Evolutionary conservation across 2,888 invertebrate species (phyloP), one percentile per base, ranked within the genome.

Genomic region (Beris morrisii): DNA sequence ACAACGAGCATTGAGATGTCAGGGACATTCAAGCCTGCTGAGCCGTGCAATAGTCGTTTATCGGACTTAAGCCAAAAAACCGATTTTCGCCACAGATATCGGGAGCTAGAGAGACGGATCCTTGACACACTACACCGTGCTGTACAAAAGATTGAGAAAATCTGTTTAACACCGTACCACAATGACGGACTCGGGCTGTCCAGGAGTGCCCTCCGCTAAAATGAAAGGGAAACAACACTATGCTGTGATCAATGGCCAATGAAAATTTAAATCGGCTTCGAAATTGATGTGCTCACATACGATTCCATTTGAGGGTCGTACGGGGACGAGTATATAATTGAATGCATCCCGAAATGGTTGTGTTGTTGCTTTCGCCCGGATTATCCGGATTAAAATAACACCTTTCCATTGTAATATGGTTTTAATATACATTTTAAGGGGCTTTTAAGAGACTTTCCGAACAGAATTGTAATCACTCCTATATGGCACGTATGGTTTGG

Each of bases 331-430:
- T 13, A 43, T 44, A 43, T 9, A 22, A 56, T 11, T 32, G 48
- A 43, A 48, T 48, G 5, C 38, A 56, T 13, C 43, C n/a, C 38
- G 30, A 48, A 50, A 50, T 50, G 38, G 61, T 52, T 61, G 48
- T 65, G 64, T 64, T 68, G 68, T 66, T 69, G 66, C 59, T 64
- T 50, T 67, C 56, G 59, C 11, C 54, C 22, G 38, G 67, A 69
- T 69, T 67, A 69, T 69, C 69, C 69, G 69, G 69, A 69, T 69
- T 69, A 69, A 69, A 69, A 69, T 69, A 69, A 69, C 69, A 69
- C 69, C 69, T 69, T 69, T 69, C 56, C 69, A 59, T 69, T 65
- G 65, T 65, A n/a, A 46, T 55, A 56, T 50, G 65, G 65, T 65
- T 65, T 66, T 68, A 68, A 68, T 68, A 68, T 63, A 68, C 68